Evolutionary conservation across 2,888 invertebrate genomes (phyloP).

Genomic region (Colostygia pectinataria): DNA sequence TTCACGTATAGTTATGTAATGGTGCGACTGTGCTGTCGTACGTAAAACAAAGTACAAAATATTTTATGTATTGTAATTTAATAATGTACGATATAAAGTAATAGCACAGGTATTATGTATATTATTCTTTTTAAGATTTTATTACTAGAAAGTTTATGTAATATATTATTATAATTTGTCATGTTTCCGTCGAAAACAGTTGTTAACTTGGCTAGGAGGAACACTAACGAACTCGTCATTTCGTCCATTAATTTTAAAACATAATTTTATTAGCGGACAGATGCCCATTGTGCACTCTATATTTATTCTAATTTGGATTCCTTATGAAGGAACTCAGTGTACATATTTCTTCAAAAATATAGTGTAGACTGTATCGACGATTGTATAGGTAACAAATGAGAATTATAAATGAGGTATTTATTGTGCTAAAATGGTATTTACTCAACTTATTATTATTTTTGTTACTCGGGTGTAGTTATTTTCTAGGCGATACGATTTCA

Average conservation of each 20-base stretch:
- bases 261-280: conserved; percentile 78
- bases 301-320: conserved; percentile 67
- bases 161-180: conserved; percentile 68
- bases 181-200: conserved; percentile 81
- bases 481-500: conserved; percentile 41
- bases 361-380: conserved; percentile 70
- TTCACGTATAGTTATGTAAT: conserved; percentile 65
- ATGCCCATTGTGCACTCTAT: conserved; percentile 72
- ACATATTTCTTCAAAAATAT: conserved; percentile 72
- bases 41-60: conserved; percentile 81
- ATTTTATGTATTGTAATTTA: conserved; percentile 81
- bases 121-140: conserved; percentile 75
- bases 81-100: conserved; percentile 76
- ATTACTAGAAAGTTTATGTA: conserved; percentile 57
- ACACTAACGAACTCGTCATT: conserved; percentile 82
- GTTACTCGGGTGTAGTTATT: conserved; percentile 53
- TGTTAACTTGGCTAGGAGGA: conserved; percentile 77
- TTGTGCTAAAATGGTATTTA: conserved; percentile 59
- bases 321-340: conserved; percentile 75
- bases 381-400: conserved; percentile 64
- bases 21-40: conserved; percentile 71
- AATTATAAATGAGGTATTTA: conserved; percentile 71
- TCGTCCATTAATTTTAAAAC: conserved; percentile 82
- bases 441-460: conserved; percentile 50
- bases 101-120: conserved; percentile 76